These are phyloP conservation scores for Todiramphus chloris DNA, from an alignment of 2,113 vertebrate species.

Conservation along the genomic window DNA sequence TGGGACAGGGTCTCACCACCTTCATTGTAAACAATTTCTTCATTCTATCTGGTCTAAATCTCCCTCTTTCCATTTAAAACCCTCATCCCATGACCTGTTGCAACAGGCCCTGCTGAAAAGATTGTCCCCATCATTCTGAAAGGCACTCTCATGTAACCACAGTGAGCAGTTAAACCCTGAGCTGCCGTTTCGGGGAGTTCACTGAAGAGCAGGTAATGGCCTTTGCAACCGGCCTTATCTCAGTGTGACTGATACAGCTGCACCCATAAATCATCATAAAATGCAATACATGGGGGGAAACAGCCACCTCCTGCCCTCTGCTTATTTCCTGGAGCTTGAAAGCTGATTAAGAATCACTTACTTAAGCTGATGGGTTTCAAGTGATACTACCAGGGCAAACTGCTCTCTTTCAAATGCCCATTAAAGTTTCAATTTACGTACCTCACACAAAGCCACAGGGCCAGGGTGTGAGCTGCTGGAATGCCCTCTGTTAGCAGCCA, in stretches of 20 bases:
- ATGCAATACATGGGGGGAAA: accelerated
- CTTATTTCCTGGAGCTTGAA: not conserved
- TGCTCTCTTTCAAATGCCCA: not conserved
- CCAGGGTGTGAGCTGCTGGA: not conserved
- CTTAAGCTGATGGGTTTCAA: not conserved
- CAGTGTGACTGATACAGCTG: not conserved
- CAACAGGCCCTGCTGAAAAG: not conserved
- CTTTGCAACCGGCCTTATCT: not conserved
- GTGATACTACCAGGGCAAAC: not conserved
- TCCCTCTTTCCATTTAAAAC: not conserved
- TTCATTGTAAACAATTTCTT: not conserved
- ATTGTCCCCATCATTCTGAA: not conserved
- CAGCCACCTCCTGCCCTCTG: not conserved
- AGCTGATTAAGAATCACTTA: not conserved
- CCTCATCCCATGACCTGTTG: too few relatives aligned
- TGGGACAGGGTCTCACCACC: not conserved
- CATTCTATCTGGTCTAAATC: not conserved
- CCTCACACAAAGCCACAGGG: accelerated
- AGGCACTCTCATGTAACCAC: not conserved
- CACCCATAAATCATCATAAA: not conserved
- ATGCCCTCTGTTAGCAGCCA: constrained; percentile 1
- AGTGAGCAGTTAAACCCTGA: accelerated
- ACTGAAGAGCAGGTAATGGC: not conserved
- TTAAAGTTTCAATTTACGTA: not conserved
- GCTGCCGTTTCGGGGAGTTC: accelerated